Evolutionary conservation across 1,140 invertebrate species (phyloP).

Genomic region (Heliothis subflexa): DNA sequence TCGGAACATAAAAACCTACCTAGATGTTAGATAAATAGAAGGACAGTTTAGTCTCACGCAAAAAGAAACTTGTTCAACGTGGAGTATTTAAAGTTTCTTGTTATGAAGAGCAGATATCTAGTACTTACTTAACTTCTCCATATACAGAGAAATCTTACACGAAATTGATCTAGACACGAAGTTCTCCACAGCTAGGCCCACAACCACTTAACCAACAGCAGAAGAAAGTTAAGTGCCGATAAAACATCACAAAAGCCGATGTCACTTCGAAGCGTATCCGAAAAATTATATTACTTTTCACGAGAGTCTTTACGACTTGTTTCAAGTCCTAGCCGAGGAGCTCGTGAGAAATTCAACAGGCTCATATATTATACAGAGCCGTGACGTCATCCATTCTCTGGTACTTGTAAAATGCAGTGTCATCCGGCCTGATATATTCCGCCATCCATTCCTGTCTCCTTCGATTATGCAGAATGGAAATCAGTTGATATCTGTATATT

Average conservation of each 20-base stretch:
- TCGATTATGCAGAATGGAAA: slow-evolving; percentile 40
- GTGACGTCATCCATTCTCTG: slow-evolving; percentile 9
- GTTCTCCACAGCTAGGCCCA: neutral
- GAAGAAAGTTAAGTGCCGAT: slow-evolving; percentile 4
- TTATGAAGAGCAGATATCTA: no score
- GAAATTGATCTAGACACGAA: neutral
- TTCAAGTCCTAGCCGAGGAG: neutral
- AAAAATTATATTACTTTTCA: slow-evolving; percentile 25
- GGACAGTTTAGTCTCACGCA: no score
- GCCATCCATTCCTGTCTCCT: slow-evolving; percentile 29
- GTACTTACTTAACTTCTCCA: no score
- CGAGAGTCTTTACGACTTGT: slow-evolving; percentile 18
- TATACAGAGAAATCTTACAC: neutral
- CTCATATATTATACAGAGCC: slow-evolving; percentile 14
- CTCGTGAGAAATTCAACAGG: slow-evolving; percentile 31
- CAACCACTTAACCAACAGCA: neutral
- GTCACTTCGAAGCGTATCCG: neutral
- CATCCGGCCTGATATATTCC: slow-evolving; percentile 31
- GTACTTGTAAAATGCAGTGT: slow-evolving; percentile 31
- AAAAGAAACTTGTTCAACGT: no score
- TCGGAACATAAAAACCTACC: no score
- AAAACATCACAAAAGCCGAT: slow-evolving; percentile 15
- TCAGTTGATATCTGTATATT: slow-evolving; percentile 33
- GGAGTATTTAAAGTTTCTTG: no score
- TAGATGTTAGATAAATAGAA: no score